These are phyloP conservation scores for Leptinotarsa haldemani DNA, from an alignment of 2,888 invertebrate genomes.

Conservation along the genomic window DNA sequence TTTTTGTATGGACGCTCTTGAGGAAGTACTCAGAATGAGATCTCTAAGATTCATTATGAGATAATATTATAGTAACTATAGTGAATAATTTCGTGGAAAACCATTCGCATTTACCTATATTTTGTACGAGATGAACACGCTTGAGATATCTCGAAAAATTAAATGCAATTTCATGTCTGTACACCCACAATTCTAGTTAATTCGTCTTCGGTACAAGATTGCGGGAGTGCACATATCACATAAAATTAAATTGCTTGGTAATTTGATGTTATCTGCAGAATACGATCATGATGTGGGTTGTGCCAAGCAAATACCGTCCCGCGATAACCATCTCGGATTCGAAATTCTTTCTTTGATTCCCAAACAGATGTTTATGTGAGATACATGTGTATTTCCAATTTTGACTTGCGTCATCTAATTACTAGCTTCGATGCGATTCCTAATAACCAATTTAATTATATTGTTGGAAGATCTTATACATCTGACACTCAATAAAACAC, in stretches of 20 bases:
- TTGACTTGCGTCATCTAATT: constrained; percentile 33
- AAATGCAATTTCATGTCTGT: constrained; percentile 32
- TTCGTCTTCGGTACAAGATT: constrained; percentile 32
- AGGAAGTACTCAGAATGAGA: too few species aligned
- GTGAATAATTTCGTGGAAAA: too few species aligned
- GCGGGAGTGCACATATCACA: constrained; percentile 46
- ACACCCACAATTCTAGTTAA: constrained; percentile 39
- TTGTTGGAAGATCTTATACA: constrained; percentile 1
- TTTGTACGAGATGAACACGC: constrained; percentile 13
- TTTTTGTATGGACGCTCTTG: too few species aligned
- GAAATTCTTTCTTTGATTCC: constrained; percentile 32
- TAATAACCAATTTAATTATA: constrained; percentile 14
- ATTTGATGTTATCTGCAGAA: constrained; percentile 59
- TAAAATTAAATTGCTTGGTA: constrained; percentile 57
- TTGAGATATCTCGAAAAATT: constrained; percentile 35
- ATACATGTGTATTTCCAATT: constrained; percentile 19
- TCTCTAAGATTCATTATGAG: too few species aligned
- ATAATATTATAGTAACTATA: too few species aligned
- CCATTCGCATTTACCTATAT: too few species aligned
- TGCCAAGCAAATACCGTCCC: constrained; percentile 40
- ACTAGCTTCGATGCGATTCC: constrained; percentile 27
- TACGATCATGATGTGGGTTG: constrained; percentile 44
- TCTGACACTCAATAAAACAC: constrained; percentile 3
- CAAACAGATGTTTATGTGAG: constrained; percentile 35
- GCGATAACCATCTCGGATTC: constrained; percentile 28